phyloP scores from a whole-genome alignment of 2,888 invertebrate genomes.

The Marasmarcha lunaedactyla region DNA sequence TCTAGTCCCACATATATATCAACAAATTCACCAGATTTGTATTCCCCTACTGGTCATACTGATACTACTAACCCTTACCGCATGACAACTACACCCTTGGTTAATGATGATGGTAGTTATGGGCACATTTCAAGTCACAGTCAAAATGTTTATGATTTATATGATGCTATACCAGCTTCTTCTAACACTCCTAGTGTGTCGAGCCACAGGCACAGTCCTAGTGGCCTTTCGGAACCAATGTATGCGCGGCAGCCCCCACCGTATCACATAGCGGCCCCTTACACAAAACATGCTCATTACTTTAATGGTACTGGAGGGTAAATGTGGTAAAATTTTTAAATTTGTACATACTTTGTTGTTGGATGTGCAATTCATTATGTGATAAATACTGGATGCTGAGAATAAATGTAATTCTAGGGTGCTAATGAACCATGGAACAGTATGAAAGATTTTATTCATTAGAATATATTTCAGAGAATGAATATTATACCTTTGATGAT shows the following conservation, averaged over 20 bases:
- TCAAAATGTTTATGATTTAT: conserved; percentile 61
- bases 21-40: conserved; percentile 55
- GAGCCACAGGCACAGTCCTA: conserved; percentile 52
- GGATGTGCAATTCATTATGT: conserved; percentile 63
- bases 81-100: conserved; percentile 59
- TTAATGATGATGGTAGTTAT: conserved; percentile 61
- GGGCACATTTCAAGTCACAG: conserved; percentile 54
- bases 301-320: conserved; percentile 70
- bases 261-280: conserved; percentile 86
- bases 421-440: conserved; percentile 42
- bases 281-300: conserved; percentile 82
- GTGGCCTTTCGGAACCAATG: conserved; percentile 41
- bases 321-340: conserved; percentile 22
- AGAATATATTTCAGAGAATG: conserved; percentile 3
- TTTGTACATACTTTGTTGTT: conserved; percentile 22
- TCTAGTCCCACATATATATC: conserved; percentile 58
- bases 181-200: conserved; percentile 49
- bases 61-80: conserved; percentile 60
- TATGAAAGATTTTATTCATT: conserved; percentile 3
- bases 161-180: conserved; percentile 52
- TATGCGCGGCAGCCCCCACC: conserved; percentile 77
- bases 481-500: not conserved
- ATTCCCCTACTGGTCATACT: conserved; percentile 63
- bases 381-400: conserved; percentile 43
- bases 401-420: conserved; percentile 51